Evolutionary conservation across 2,797 vertebrate genomes (phyloP).

Genomic region (Pangasius macronema): DNA sequence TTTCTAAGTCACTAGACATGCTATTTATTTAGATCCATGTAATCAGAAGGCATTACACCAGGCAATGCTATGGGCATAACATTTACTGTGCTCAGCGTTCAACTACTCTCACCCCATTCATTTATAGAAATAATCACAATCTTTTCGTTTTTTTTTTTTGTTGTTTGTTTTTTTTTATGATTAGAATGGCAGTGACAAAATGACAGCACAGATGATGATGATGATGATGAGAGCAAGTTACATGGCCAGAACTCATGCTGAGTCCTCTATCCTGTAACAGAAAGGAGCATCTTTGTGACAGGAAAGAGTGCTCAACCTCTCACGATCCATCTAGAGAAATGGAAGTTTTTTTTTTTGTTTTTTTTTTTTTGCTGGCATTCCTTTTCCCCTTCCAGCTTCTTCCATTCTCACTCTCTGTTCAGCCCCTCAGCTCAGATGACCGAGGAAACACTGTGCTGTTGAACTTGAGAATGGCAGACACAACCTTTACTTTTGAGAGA

Average conservation of each 20-base stretch:
- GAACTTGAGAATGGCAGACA: slow-evolving; percentile 55
- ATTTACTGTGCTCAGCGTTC: slow-evolving; percentile 28
- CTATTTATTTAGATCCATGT: slow-evolving; percentile 45
- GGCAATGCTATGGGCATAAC: slow-evolving; percentile 48
- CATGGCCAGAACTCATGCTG: slow-evolving; percentile 69
- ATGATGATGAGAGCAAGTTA: slow-evolving; percentile 70
- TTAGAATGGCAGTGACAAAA: slow-evolving; percentile 61
- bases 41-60: slow-evolving; percentile 54
- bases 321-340: slow-evolving; percentile 61
- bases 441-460: slow-evolving; percentile 82
- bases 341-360: slow-evolving; percentile 57
- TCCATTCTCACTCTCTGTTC: slow-evolving; percentile 66
- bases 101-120: slow-evolving; percentile 20
- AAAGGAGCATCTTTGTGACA: slow-evolving; percentile 41
- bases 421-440: slow-evolving; percentile 74
- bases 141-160: slow-evolving; percentile 6
- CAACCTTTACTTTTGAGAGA: slow-evolving; percentile 23
- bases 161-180: background rate
- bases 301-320: slow-evolving; percentile 62
- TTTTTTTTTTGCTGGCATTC: slow-evolving; percentile 54
- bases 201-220: slow-evolving; percentile 72
- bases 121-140: slow-evolving; percentile 27
- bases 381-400: slow-evolving; percentile 56
- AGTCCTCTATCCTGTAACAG: slow-evolving; percentile 56
- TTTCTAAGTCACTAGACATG: slow-evolving; percentile 47